Base-by-base conservation (phyloP, 2,797 vertebrate genomes). In the Intellagama lesueurii region DNA sequence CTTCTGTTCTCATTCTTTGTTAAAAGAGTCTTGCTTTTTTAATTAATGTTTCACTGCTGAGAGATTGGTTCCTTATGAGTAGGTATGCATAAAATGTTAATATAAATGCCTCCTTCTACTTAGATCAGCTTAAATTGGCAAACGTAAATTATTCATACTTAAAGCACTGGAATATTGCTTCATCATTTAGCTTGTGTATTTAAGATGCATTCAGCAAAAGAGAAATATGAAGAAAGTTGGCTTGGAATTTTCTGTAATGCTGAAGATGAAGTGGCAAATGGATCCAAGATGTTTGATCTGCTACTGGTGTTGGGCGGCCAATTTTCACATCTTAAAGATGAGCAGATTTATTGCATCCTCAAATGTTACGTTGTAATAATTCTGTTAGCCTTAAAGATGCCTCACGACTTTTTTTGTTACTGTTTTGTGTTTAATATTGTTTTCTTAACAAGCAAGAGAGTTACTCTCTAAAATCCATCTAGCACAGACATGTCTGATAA, bases 61-160 rank as follows among this genome's bases (percentile, higher is more conserved):
- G 9, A 60, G 19, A 22, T 0, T 86, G 75, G 9, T 0, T 89
- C 1, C 56, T 91, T 92, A 78, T 81, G 72, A 92, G 78, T 72
- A 93, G 86, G 7, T 94, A 85, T 90, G 12, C 40, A 22, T 77
- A 92, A 94, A 86, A 77, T 72, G 44, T 44, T 91, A 76, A 17
- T 40, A 91, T 49, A 91, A 93, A 56, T 88, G 32, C 68, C 72
- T 87, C 24, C 80, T 85, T 85, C 69, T 82, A 76, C 49, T 87
- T 83, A 89, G 14, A 85, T 70, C 0, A 81, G 49, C 52, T 92
- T 86, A 76, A 19, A 72, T 85, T 87, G 84, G 60, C 83, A 87
- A 14, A 52, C 76, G 7, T 89, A 68, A 90, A 87, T 88, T 76
- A 83, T 14, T 91, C 85, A 75, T 91, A 88, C 17, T 79, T 86